Base-by-base conservation (phyloP, 2,113 vertebrate genomes). In the Pandion haliaetus region DNA sequence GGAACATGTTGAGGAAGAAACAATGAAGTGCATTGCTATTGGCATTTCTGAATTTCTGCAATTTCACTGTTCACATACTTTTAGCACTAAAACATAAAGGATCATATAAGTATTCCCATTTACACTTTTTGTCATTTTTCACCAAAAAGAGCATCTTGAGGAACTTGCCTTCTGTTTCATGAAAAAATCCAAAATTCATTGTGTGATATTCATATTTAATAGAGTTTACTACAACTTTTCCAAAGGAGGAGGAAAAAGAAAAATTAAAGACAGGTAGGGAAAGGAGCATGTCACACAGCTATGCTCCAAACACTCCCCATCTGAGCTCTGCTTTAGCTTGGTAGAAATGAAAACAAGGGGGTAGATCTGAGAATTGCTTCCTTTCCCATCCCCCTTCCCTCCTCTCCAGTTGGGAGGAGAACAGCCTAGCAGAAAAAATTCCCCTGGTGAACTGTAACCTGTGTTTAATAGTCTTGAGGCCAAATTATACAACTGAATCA, bases 401-500 rank as follows among this genome's bases (percentile, higher is more conserved):
- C n/a, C 24, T 57, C 50, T 67, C 55, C 8, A 1, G 8, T 3
- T 62, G 50, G 78, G n/a, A 42, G 63, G 65, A 93, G 50, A 96
- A 84, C 26, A 72, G 54, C 18, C 11, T 66, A 82, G 61, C 38
- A 93, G 73, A 72, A 95, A 89, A 76, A 86, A 91, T 66, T 84
- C 58, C 17, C 36, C 59, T 76, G 28, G 52, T 94, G 79, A 91
- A 93, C 62, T 69, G 29, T 93, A 88, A 93, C 54, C 65, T 92
- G 28, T 62, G 49, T 78, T 94, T 92, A 78, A 42, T 32, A 83
- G 32, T 47, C 77, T 74, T 23, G 66, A 94, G 42, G 69, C 50
- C 67, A 96, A 92, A 78, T 83, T 93, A 72, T 83, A 83, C 42
- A 97, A 97, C 62, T 83, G 86, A 95, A 78, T 88, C 79, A 95